Evolutionary conservation across 2,113 vertebrate species (phyloP), one percentile per base, ranked within the genome.

Genomic region (Eulemur rufifrons): DNA sequence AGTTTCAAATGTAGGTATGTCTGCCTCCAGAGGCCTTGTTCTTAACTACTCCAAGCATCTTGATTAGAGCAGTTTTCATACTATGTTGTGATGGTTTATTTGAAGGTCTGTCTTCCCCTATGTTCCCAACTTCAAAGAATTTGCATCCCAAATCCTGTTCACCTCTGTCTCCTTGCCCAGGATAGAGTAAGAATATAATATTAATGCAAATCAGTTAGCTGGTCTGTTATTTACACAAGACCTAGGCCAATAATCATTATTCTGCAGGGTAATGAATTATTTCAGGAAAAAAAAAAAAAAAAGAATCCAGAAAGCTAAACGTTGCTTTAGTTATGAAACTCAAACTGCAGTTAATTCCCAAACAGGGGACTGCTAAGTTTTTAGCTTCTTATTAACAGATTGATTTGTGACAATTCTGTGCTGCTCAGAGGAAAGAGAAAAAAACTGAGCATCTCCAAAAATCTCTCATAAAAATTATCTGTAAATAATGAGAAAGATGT

Each of bases 401-500:
- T 93, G 91, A 96, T 93, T 73, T 86, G 29, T 97, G 89, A 88
- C n/a, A 94, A 88, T 69, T 73, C 42, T 50, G 32, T 77, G 73
- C 68, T 42, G 94, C 56, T 96, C 50, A n/a, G 59, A 88, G 15
- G 42, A 86, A 91, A 68, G 15, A 27, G 59, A 45, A 91, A 93
- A 83, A 97, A 97, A 96, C 64, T 96, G 96, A 98, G 96, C 97
- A 98, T 97, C 95, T 96, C 69, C 2, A 42, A 97, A 97, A 89
- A 84, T 54, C 86, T 94, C 85, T 93, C 86, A 96, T 95, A 94
- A 96, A 98, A 96, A 95, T 93, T 90, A 98, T 95, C 96, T 94
- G 95, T 95, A 97, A 98, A 98, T 98, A 97, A 92, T 37, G 1
- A 95, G 69, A 95, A 95, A 77, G 92, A 97, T 98, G 96, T 97